phyloP scores from a whole-genome alignment of 2,113 vertebrate genomes.

The Loxodonta africana region DNA sequence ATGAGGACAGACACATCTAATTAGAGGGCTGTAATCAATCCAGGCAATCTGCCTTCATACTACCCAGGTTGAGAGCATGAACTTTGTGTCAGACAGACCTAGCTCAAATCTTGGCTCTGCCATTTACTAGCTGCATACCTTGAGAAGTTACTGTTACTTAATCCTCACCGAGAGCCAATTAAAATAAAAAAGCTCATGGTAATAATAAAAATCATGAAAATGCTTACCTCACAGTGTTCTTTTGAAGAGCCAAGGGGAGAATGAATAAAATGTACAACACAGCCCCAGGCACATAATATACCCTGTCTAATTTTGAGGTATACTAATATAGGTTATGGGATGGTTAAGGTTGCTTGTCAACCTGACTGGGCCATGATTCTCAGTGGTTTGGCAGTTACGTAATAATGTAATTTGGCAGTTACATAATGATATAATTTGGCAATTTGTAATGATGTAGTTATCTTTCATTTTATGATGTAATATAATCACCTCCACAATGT shows the following conservation, averaged over 20 bases:
- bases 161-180: conserved; percentile 16
- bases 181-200: not conserved
- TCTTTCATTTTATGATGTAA: too few relatives aligned
- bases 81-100: conserved; percentile 47
- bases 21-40: conserved; percentile 55
- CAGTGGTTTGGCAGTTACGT: too few relatives aligned
- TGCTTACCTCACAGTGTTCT: not conserved
- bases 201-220: conserved; percentile 34
- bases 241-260: conserved; percentile 17
- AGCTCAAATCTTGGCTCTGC: conserved; percentile 59
- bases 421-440: too few relatives aligned
- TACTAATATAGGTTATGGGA: not conserved
- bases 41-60: conserved; percentile 62
- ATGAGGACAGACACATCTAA: conserved; percentile 56
- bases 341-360: too few relatives aligned
- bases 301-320: not conserved
- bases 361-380: too few relatives aligned
- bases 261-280: conserved; percentile 10
- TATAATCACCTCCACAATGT: too few relatives aligned
- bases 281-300: conserved; percentile 44
- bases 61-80: not conserved
- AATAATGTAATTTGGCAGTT: too few relatives aligned
- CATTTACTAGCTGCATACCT: conserved; percentile 57
- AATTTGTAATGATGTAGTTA: too few relatives aligned
- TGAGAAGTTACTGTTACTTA: conserved; percentile 53